Conservation (phyloP, 64 coral and sea anemone genomes). For the Actinia tenebrosa region DNA sequence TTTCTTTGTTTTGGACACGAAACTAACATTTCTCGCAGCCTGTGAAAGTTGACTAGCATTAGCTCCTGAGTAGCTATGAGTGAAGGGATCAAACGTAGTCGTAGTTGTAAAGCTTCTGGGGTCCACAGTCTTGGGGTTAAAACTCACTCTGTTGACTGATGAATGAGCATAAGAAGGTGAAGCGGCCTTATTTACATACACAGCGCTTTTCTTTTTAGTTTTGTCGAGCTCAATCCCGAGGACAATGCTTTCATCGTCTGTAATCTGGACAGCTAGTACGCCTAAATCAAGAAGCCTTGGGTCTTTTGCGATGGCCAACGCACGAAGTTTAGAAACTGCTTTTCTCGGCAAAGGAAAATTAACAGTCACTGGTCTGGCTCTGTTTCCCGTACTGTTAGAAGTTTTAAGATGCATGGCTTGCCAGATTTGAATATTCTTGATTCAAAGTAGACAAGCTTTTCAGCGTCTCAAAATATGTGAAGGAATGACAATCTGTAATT, state of each 20-base stretch:
- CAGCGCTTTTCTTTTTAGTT: conserved; percentile 36
- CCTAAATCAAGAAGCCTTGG: conserved; percentile 76
- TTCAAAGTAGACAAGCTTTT: not conserved
- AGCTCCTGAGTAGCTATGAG: not conserved
- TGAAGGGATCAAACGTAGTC: not conserved
- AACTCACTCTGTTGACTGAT: not conserved
- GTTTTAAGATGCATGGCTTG: conserved; percentile 27
- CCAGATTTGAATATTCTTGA: conserved; percentile 30
- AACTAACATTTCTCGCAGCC: not conserved
- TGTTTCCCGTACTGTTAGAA: not conserved
- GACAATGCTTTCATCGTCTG: conserved; percentile 86
- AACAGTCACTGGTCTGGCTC: conserved; percentile 51
- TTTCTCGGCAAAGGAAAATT: conserved; percentile 75
- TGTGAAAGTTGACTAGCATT: not conserved
- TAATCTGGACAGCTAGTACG: conserved; percentile 87
- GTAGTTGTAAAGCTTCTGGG: conserved; percentile 1
- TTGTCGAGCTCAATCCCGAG: conserved; percentile 73
- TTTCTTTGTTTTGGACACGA: conserved; percentile 5
- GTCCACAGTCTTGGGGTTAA: not conserved
- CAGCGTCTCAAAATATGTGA: conserved; percentile 28
- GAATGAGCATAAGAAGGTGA: not conserved
- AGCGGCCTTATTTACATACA: not conserved
- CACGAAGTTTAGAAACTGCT: conserved; percentile 67
- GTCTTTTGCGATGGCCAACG: conserved; percentile 78
- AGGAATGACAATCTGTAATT: conserved; percentile 34